These are phyloP conservation scores for Psettodes erumei DNA, from an alignment of 2,113 vertebrate species.

Conservation along the genomic window DNA sequence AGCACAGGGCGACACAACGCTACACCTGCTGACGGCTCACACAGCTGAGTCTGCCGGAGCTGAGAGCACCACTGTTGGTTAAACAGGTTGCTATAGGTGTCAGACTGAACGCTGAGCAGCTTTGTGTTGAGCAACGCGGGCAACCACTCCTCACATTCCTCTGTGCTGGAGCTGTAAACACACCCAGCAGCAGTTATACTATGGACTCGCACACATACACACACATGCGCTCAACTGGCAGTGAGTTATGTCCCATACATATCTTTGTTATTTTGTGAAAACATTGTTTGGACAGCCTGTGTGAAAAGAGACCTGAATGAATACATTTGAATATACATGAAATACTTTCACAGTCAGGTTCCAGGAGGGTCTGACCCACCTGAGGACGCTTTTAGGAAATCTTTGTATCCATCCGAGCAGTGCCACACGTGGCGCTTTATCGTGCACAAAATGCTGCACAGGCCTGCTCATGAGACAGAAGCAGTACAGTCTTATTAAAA, in stretches of 20 bases:
- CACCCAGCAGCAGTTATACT: constrained; percentile 50
- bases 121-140: constrained; percentile 57
- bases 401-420: neutral
- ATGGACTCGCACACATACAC: constrained; percentile 1
- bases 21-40: neutral
- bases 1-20: neutral
- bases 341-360: neutral
- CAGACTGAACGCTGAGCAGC: constrained; percentile 4
- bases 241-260: neutral
- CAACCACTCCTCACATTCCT: constrained; percentile 75
- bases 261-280: neutral
- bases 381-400: neutral
- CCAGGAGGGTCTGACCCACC: neutral
- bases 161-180: constrained; percentile 35
- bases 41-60: neutral
- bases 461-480: neutral
- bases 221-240: neutral
- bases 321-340: neutral
- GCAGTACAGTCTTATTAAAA: neutral
- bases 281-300: neutral
- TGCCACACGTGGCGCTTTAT: neutral
- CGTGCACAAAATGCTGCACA: constrained; percentile 1
- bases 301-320: neutral
- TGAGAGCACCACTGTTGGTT: constrained; percentile 35
- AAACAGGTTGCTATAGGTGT: constrained; percentile 61